phyloP scores from a whole-genome alignment of 2,797 vertebrate genomes.

The Monodelphis domestica region DNA sequence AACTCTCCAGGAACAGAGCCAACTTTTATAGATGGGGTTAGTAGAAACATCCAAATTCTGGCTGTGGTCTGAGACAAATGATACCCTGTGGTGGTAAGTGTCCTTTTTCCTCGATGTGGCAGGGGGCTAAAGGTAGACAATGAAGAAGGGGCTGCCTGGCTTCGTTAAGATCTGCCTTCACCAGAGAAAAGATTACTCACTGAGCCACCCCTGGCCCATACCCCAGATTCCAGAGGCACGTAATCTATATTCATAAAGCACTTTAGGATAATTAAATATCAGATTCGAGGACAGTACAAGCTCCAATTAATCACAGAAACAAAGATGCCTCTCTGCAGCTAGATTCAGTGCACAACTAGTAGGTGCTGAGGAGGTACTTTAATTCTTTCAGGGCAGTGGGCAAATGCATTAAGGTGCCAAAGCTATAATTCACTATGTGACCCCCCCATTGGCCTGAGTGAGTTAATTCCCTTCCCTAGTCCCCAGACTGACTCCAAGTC shows the following conservation, averaged over 20 bases:
- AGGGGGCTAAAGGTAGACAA: constrained; percentile 50
- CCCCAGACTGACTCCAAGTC: constrained; percentile 45
- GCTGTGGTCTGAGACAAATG: constrained; percentile 35
- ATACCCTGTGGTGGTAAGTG: neutral
- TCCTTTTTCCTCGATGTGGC: constrained; percentile 13
- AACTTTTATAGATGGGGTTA: constrained; percentile 35
- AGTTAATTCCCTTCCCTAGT: constrained; percentile 38
- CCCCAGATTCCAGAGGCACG: constrained; percentile 51
- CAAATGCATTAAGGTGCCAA: constrained; percentile 18
- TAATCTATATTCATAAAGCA: constrained; percentile 69
- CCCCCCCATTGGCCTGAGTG: neutral
- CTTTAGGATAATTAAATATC: constrained; percentile 71
- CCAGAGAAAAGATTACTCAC: constrained; percentile 56
- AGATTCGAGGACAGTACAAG: constrained; percentile 67
- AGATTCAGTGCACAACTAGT: neutral
- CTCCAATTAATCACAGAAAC: constrained; percentile 66
- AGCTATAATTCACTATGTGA: constrained; percentile 32
- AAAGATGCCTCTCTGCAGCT: constrained; percentile 62
- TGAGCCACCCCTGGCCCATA: constrained; percentile 29
- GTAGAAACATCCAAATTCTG: constrained; percentile 15
- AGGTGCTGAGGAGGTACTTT: constrained; percentile 30
- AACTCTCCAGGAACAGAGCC: constrained; percentile 17
- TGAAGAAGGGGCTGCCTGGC: constrained; percentile 34
- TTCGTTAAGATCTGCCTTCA: constrained; percentile 53
- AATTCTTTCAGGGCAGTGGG: constrained; percentile 17